Conservation (phyloP, 1,140 invertebrate species). For the Brachionus manjavacas region DNA sequence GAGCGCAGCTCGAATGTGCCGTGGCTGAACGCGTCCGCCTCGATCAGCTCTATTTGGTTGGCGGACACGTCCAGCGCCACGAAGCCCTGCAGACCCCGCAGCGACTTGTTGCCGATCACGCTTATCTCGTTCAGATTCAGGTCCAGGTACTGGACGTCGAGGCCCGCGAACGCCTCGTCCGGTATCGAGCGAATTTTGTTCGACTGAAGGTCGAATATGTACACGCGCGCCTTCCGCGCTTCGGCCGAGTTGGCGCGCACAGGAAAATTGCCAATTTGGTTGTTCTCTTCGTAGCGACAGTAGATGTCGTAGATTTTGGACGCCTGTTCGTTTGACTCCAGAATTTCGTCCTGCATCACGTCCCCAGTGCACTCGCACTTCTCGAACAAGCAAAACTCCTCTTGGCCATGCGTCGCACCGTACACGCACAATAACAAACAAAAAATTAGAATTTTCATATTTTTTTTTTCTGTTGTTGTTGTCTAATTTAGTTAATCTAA, state of each 20-base stretch:
- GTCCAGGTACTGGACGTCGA: neutral
- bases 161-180: neutral
- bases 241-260: neutral
- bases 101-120: neutral
- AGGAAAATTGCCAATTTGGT: neutral
- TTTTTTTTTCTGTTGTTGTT: neutral
- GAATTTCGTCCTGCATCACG: neutral
- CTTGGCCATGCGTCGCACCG: neutral
- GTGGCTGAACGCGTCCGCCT: neutral
- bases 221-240: neutral
- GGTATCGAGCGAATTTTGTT: neutral
- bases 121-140: neutral
- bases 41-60: constrained; percentile 5
- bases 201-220: neutral
- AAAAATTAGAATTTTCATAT: neutral
- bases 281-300: neutral
- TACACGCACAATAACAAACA: neutral
- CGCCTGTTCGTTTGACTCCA: neutral
- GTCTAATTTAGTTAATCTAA: neutral
- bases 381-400: neutral
- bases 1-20: neutral
- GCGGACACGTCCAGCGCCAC: neutral
- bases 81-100: neutral
- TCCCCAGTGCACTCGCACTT: neutral
- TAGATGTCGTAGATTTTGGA: neutral